Evolutionary conservation across 2,888 invertebrate genomes (phyloP).

Genomic region (Mystacides longicornis): DNA sequence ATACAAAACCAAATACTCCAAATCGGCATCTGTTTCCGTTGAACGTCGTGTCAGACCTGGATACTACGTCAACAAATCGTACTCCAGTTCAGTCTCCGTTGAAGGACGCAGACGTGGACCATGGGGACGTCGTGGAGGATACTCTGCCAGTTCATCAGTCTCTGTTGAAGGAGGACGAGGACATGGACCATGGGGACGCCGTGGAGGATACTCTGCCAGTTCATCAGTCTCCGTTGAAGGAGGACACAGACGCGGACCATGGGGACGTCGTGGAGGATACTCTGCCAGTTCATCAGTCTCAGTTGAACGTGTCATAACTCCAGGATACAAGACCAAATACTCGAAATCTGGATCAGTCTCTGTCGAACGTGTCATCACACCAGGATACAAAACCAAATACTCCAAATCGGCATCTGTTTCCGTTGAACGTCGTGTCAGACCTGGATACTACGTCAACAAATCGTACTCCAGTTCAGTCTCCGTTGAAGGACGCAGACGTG

Average conservation of each 20-base stretch:
- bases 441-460: neutral
- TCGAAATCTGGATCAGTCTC: constrained; percentile 8
- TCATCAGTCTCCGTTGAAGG: constrained; percentile 8
- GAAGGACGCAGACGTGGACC: constrained; percentile 3
- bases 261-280: neutral
- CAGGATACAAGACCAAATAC: too few relatives aligned
- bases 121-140: neutral
- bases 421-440: neutral
- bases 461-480: neutral
- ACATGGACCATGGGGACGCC: constrained; percentile 1
- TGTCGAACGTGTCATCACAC: neutral
- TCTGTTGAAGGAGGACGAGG: constrained; percentile 9
- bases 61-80: neutral
- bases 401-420: neutral
- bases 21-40: constrained; percentile 4
- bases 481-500: constrained; percentile 8
- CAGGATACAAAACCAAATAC: neutral
- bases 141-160: neutral
- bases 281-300: too few relatives aligned
- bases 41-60: constrained; percentile 9
- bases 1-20: neutral
- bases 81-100: constrained; percentile 7
- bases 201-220: neutral
- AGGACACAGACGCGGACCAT: constrained; percentile 6
- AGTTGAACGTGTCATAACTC: too few relatives aligned